Conservation (phyloP, 2,113 vertebrate genomes). For the Anhinga anhinga region DNA sequence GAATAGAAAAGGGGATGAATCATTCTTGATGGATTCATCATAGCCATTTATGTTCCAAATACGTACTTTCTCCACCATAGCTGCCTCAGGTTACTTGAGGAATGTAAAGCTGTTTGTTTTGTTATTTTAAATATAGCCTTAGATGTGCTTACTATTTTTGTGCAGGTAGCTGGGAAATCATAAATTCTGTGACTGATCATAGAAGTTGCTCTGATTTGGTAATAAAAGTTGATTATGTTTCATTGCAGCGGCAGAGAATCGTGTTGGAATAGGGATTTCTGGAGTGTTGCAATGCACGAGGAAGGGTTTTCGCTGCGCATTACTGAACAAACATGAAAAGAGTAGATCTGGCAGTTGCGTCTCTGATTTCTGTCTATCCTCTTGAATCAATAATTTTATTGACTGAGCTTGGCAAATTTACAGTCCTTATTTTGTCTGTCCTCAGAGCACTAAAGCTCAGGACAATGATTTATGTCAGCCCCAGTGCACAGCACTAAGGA, state of each 20-base stretch:
- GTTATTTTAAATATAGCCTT: background rate
- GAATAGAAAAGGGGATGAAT: slow-evolving; percentile 29
- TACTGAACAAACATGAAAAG: rapidly evolving
- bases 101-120: background rate
- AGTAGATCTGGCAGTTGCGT: background rate
- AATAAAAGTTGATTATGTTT: background rate
- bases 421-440: background rate
- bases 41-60: slow-evolving; percentile 8
- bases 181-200: background rate
- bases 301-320: rapidly evolving
- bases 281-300: rapidly evolving
- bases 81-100: background rate
- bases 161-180: background rate
- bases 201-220: background rate
- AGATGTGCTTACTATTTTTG: background rate
- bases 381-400: rapidly evolving
- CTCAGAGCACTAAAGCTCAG: background rate
- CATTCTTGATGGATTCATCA: slow-evolving; percentile 40
- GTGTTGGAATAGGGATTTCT: rapidly evolving
- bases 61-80: background rate
- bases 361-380: background rate
- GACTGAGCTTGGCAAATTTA: background rate
- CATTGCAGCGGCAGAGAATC: background rate
- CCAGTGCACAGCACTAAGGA: rapidly evolving
- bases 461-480: rapidly evolving